Evolutionary conservation across 2,888 invertebrate species (phyloP).

Genomic region (Hypena proboscidalis): DNA sequence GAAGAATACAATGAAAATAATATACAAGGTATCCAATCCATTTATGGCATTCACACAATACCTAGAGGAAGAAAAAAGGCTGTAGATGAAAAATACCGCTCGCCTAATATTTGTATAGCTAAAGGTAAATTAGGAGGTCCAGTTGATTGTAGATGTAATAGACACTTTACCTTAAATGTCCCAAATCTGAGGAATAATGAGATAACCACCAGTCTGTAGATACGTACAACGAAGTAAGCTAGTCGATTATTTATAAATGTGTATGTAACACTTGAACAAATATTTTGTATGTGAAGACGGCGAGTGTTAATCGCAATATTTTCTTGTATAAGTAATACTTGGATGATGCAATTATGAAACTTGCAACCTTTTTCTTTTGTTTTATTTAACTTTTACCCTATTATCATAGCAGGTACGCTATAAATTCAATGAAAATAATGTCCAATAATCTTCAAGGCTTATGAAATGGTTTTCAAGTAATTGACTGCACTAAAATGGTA

Average conservation of each 20-base stretch:
- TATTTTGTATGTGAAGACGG: conserved; percentile 27
- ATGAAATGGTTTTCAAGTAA: too few species aligned
- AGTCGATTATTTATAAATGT: conserved; percentile 58
- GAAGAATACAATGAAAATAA: conserved; percentile 48
- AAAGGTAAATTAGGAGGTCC: conserved; percentile 69
- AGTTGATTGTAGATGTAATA: conserved; percentile 73
- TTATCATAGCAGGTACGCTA: too few species aligned
- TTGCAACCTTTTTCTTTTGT: conserved; percentile 6
- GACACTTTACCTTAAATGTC: conserved; percentile 76
- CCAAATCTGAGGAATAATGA: conserved; percentile 71
- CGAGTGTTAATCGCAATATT: conserved; percentile 15
- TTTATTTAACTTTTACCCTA: neutral
- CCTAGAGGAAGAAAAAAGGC: conserved; percentile 61
- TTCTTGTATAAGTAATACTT: conserved; percentile 19
- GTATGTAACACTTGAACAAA: conserved; percentile 45
- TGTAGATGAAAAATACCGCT: conserved; percentile 66
- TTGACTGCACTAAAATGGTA: too few species aligned
- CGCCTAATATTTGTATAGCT: conserved; percentile 77
- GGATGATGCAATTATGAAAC: conserved; percentile 23
- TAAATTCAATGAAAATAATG: too few species aligned
- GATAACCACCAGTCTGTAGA: conserved; percentile 71
- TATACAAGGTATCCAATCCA: conserved; percentile 46
- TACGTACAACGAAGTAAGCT: conserved; percentile 41
- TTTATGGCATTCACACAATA: conserved; percentile 59
- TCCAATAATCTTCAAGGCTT: too few species aligned